Conservation (phyloP, 2,113 vertebrate species). For the Oriolus oriolus region DNA sequence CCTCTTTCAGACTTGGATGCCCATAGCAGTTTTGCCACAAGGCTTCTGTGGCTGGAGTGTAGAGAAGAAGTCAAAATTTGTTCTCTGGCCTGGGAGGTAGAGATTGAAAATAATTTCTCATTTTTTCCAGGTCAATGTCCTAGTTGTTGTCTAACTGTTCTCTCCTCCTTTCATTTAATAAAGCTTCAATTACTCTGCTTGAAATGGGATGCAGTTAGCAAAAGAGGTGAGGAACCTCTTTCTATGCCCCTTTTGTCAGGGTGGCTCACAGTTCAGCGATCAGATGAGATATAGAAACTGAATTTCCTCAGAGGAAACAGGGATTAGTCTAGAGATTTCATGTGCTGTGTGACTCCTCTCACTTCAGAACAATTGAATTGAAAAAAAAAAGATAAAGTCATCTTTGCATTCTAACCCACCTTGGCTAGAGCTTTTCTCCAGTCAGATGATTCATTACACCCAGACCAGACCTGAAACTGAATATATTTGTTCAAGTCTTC, state of each 20-base stretch:
- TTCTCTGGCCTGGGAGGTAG: background rate
- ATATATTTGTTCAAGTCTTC: background rate
- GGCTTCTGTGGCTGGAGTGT: background rate
- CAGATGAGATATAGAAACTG: background rate
- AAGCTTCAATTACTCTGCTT: background rate
- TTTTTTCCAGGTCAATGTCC: background rate
- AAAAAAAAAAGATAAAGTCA: background rate
- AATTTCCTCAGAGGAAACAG: background rate
- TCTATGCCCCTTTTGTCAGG: background rate
- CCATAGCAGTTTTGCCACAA: background rate
- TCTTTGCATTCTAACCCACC: background rate
- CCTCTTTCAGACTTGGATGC: background rate
- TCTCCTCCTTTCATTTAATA: background rate
- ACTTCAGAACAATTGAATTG: background rate
- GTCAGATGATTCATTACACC: background rate
- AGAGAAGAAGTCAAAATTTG: background rate
- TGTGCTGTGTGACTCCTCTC: background rate
- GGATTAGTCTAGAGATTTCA: background rate
- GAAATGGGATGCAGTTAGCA: background rate
- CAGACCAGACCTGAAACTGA: background rate
- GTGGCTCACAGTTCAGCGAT: background rate
- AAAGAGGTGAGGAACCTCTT: background rate
- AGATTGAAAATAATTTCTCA: background rate
- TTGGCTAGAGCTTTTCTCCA: background rate
- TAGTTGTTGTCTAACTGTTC: background rate